Evolutionary conservation across 2,888 invertebrate species (phyloP).

Genomic region (Pheosia tremula): DNA sequence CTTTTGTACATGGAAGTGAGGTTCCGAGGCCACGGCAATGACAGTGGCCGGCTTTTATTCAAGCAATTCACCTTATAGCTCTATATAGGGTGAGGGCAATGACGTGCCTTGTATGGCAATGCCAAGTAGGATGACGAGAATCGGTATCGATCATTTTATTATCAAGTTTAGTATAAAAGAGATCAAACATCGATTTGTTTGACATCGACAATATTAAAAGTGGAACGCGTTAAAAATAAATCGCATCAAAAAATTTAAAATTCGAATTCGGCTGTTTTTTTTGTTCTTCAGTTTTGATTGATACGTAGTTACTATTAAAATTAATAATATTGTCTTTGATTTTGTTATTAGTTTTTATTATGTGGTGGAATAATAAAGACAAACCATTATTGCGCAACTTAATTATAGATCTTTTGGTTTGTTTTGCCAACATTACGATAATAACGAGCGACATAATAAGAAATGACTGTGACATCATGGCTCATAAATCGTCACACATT

Average conservation of each 20-base stretch:
- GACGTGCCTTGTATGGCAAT: slow-evolving; percentile 56
- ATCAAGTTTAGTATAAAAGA: neutral
- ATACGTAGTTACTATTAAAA: no score
- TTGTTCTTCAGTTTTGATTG: neutral
- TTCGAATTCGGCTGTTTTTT: neutral
- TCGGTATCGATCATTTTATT: slow-evolving; percentile 2
- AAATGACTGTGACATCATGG: neutral
- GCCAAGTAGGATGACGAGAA: slow-evolving; percentile 12
- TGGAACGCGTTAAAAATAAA: no score
- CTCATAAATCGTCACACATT: slow-evolving; percentile 1
- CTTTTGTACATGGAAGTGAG: slow-evolving; percentile 35
- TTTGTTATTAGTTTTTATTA: no score
- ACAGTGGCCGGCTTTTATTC: slow-evolving; percentile 63
- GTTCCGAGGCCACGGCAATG: slow-evolving; percentile 63
- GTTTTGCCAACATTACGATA: slow-evolving; percentile 5
- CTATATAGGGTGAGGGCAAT: slow-evolving; percentile 69
- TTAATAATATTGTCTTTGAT: no score
- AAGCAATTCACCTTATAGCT: slow-evolving; percentile 61
- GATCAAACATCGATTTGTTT: neutral
- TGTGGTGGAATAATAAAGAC: no score
- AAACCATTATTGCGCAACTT: neutral
- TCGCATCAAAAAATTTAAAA: no score
- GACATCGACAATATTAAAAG: neutral
- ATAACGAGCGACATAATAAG: neutral
- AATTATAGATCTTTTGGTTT: slow-evolving; percentile 1